phyloP scores from a whole-genome alignment of 2,888 invertebrate species.

The Melitaea athalia region DNA sequence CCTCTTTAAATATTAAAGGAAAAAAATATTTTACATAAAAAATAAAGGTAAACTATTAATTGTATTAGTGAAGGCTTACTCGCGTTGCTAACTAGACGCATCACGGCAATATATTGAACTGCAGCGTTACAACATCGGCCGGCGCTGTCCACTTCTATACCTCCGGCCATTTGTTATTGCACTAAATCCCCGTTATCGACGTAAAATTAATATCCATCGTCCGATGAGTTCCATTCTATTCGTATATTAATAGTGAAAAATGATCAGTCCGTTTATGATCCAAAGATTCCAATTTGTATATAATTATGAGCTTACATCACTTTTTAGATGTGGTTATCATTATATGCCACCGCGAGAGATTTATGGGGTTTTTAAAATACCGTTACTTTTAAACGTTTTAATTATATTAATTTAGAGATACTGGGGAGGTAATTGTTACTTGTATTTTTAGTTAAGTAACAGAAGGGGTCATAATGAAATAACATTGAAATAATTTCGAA shows the following conservation, averaged over 20 bases:
- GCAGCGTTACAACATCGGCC: constrained; percentile 41
- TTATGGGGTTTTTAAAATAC: constrained; percentile 56
- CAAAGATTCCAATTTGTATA: constrained; percentile 58
- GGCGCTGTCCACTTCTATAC: constrained; percentile 34
- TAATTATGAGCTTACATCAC: constrained; percentile 63
- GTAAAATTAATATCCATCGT: constrained; percentile 60
- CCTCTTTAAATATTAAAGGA: too few relatives aligned
- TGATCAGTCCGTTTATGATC: constrained; percentile 60
- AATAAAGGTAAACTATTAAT: background rate
- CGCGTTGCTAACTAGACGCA: constrained; percentile 10
- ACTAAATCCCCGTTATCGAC: constrained; percentile 63
- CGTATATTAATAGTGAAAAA: constrained; percentile 69
- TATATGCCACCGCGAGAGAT: constrained; percentile 51
- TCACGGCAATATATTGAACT: constrained; percentile 17
- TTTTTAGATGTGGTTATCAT: constrained; percentile 56
- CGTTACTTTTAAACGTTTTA: constrained; percentile 49
- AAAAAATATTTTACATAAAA: too few relatives aligned
- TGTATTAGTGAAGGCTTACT: background rate
- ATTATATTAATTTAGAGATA: constrained; percentile 38
- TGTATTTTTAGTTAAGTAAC: background rate
- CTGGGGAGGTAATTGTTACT: constrained; percentile 15
- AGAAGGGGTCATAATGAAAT: background rate
- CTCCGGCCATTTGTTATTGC: constrained; percentile 49
- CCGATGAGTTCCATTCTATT: constrained; percentile 54
- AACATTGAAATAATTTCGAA: background rate